phyloP scores from a whole-genome alignment of 2,113 vertebrate genomes.

The Nothocercus julius region DNA sequence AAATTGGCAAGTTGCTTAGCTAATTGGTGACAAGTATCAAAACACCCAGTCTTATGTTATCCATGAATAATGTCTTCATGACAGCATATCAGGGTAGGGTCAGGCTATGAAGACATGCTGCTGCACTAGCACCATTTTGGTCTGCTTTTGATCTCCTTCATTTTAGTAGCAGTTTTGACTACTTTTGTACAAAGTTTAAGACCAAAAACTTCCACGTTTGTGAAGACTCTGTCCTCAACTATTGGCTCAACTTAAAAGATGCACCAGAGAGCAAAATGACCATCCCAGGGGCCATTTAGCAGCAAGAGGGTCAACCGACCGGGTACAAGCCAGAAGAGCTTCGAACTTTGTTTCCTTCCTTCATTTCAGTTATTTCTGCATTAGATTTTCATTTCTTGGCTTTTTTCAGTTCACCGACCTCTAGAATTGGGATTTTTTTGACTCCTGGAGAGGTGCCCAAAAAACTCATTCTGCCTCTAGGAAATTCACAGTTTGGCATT shows the following conservation, averaged over 20 bases:
- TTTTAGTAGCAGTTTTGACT: rapidly evolving
- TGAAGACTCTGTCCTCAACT: not conserved
- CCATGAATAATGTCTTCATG: not conserved
- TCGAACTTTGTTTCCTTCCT: not conserved
- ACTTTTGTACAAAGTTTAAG: rapidly evolving
- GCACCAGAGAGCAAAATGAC: not conserved
- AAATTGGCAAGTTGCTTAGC: not conserved
- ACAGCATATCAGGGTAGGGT: rapidly evolving
- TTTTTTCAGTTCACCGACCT: slow-evolving; percentile 50
- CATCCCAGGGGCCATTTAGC: slow-evolving; percentile 26
- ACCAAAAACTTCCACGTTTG: not conserved
- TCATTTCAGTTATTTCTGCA: not conserved
- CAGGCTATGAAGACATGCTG: not conserved
- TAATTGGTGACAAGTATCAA: not conserved
- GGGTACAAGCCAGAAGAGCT: not conserved
- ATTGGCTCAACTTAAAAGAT: slow-evolving; percentile 28
- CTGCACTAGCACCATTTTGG: not conserved
- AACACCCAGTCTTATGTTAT: not conserved
- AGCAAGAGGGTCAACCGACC: slow-evolving; percentile 34
- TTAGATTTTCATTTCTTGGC: not conserved
- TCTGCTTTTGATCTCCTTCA: not conserved
- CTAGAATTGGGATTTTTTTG: slow-evolving; percentile 48
- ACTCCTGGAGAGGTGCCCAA: slow-evolving; percentile 63
- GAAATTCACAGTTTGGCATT: slow-evolving; percentile 68
- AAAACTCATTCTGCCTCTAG: slow-evolving; percentile 43